Conservation (phyloP, 2,113 vertebrate genomes). For the Stercorarius parasiticus region DNA sequence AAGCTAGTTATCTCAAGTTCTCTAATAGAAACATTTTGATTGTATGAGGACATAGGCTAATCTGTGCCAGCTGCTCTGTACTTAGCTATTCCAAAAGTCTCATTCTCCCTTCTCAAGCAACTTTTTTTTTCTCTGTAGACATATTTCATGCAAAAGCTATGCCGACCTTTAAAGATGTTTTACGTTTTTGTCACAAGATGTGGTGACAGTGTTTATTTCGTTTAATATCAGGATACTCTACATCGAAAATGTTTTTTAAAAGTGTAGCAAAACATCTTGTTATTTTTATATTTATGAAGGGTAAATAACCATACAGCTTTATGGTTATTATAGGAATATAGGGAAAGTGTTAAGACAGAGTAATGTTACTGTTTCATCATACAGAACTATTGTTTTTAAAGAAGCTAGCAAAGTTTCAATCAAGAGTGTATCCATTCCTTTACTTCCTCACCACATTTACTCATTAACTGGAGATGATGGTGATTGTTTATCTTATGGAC, state of each 20-base stretch:
- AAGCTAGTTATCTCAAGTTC: conserved; percentile 55
- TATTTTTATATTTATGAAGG: not conserved
- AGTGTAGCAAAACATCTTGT: not conserved
- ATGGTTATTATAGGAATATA: not conserved
- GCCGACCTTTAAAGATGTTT: conserved; percentile 22
- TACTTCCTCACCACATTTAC: not conserved
- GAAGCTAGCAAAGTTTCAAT: not conserved
- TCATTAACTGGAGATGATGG: not conserved
- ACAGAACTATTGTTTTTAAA: not conserved
- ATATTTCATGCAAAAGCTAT: conserved; percentile 61
- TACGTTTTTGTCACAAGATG: conserved; percentile 21
- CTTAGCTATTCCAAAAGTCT: conserved; percentile 27
- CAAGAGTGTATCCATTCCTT: not conserved
- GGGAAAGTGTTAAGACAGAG: not conserved
- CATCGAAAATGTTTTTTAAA: not conserved
- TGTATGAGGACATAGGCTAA: conserved; percentile 66
- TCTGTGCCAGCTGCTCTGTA: conserved; percentile 54
- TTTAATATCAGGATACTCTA: not conserved
- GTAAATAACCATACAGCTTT: not conserved
- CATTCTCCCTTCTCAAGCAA: not conserved
- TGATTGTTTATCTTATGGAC: not conserved
- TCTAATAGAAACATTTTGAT: conserved; percentile 67
- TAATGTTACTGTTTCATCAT: not conserved
- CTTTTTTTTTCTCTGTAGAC: conserved; percentile 8
- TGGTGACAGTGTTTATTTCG: not conserved